Evolutionary conservation across 2,888 invertebrate species (phyloP), one percentile per base, ranked within the genome.

Genomic region (Drosophila helvetica): DNA sequence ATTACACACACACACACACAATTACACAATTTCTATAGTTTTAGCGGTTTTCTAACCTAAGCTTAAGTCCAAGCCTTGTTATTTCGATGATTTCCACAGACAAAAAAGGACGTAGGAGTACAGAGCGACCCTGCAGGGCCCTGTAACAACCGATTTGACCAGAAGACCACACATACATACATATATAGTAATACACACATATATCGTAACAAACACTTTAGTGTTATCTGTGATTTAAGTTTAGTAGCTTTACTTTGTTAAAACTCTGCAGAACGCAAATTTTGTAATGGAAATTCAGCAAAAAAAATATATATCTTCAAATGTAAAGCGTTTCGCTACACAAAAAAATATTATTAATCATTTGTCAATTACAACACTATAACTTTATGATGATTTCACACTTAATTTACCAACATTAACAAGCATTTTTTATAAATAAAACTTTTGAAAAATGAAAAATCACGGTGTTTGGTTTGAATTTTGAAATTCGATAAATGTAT

Each of bases 221-320:
- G 88, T 89, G 89, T 90, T 89, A 91, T 91, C 91, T 91, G 91
- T 91, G 91, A 91, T 91, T 91, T 91, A 91, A 91, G 91, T 91
- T 86, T 91, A 91, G 88, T 89, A 91, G 89, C 85, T 86, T 88
- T 88, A 89, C 82, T 82, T 86, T 86, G 90, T 90, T 87, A 78
- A 85, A 83, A 87, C 75, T 77, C 68, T 71, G 68, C 64, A 68
- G 56, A 54, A 58, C 43, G 38, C 30, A 61, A 68, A 43, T 33
- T 61, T 66, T 63, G 51, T 68, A 52, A 65, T 64, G 51, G 53
- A 64, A 74, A 74, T 69, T 56, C 38, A 38, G 56, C 43, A 65
- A 50, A 7, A 27, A 67, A 79, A 46, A 64, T 27, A 66, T 71
- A 47, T 17, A 64, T 60, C 47, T 71, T 83, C 51, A 74, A 68